Percentiles rank a stretch among this genome's conserved stretches.
These are phyloP conservation scores for Cheilosia soror DNA, from an alignment of 2,888 invertebrate species.

Conservation along the genomic window DNA sequence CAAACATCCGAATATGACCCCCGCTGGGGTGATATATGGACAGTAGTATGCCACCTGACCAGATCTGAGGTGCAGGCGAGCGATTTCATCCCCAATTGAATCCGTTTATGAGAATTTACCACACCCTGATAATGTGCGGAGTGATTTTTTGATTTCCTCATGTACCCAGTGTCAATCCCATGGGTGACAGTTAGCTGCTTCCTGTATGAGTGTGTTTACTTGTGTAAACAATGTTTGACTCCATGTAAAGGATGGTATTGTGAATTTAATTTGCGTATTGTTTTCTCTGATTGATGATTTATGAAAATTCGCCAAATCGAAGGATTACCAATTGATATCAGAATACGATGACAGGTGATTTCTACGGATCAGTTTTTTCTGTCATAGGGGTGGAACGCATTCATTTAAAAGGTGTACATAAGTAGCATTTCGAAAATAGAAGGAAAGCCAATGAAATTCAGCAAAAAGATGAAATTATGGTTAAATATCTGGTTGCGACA, in stretches of 20 bases:
- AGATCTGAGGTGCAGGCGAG: slow-evolving; percentile 50
- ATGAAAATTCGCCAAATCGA: slow-evolving; percentile 39
- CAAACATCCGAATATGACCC: slow-evolving; percentile 60
- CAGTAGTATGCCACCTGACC: slow-evolving; percentile 45
- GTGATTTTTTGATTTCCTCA: slow-evolving; percentile 74
- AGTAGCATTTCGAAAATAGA: no score
- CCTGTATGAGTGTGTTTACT: slow-evolving; percentile 41
- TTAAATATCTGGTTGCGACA: no score
- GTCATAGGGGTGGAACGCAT: no score
- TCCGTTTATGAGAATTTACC: slow-evolving; percentile 75
- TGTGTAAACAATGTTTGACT: slow-evolving; percentile 41
- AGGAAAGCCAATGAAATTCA: no score
- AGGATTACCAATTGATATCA: not conserved
- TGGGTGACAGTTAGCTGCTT: slow-evolving; percentile 68
- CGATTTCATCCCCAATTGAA: slow-evolving; percentile 73
- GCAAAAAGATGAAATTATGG: no score
- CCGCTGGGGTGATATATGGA: slow-evolving; percentile 30
- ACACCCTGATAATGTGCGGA: slow-evolving; percentile 74
- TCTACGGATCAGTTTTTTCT: not conserved
- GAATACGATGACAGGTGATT: slow-evolving; percentile 26
- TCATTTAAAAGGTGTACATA: no score
- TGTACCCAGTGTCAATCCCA: slow-evolving; percentile 62
- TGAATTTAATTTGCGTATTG: slow-evolving; percentile 72
- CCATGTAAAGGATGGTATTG: slow-evolving; percentile 42
- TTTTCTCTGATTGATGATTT: slow-evolving; percentile 68